Evolutionary conservation across 2,113 vertebrate species (phyloP).

Genomic region (Strix aluco): DNA sequence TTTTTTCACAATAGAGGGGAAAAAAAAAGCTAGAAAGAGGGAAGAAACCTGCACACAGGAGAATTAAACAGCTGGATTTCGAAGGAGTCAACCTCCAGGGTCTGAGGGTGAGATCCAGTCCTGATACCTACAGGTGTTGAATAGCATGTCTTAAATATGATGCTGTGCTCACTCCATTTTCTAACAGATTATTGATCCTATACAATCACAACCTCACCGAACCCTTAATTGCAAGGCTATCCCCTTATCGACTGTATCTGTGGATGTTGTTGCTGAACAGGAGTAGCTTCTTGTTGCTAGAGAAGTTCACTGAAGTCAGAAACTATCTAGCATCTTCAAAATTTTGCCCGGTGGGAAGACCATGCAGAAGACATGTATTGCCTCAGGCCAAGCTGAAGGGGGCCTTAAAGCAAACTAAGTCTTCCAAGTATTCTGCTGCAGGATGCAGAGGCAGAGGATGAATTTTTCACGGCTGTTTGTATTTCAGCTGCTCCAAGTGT

Average conservation of each 20-base stretch:
- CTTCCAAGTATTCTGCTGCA: not conserved
- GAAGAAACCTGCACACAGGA: not conserved
- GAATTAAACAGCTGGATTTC: not conserved
- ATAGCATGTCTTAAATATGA: not conserved
- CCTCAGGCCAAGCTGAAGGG: not conserved
- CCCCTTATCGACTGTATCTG: not conserved
- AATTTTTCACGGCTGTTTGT: not conserved
- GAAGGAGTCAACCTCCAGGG: not conserved
- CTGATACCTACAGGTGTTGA: not conserved
- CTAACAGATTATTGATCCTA: not conserved
- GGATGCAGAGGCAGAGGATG: not conserved
- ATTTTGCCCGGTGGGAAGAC: not conserved
- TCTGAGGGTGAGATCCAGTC: not conserved
- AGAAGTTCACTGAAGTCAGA: not conserved
- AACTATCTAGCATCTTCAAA: not conserved
- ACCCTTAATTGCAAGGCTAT: not conserved
- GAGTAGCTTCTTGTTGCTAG: not conserved
- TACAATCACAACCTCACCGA: not conserved
- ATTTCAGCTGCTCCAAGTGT: not conserved
- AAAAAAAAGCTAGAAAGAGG: not conserved
- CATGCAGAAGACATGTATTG: fast-evolving
- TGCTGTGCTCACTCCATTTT: not conserved
- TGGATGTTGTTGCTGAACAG: not conserved
- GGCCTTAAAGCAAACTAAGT: not conserved
- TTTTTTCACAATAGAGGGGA: not conserved